These are phyloP conservation scores for Euphonia xanthogaster DNA, from an alignment of 2,797 vertebrate genomes.

Conservation along the genomic window DNA sequence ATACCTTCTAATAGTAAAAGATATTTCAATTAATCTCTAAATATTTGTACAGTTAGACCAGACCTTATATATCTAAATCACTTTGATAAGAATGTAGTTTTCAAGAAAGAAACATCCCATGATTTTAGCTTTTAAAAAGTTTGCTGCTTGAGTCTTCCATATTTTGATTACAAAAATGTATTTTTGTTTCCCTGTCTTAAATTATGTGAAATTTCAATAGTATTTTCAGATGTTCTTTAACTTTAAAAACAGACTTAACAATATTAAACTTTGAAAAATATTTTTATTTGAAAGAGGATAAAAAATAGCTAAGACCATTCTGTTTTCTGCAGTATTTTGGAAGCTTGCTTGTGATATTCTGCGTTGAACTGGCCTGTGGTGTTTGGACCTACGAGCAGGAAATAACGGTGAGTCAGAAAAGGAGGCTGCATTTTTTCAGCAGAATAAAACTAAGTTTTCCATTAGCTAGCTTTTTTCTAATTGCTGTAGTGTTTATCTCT, in stretches of 20 bases:
- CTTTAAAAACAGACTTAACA: background rate
- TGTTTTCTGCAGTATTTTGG: slow-evolving; percentile 88
- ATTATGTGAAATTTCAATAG: background rate
- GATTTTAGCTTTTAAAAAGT: background rate
- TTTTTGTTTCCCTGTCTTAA: background rate
- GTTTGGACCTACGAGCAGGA: slow-evolving; percentile 94
- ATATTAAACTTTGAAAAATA: background rate
- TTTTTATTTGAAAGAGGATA: background rate
- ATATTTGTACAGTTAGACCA: background rate
- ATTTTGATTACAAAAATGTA: background rate
- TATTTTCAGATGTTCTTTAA: background rate
- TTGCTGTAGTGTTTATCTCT: slow-evolving; percentile 28
- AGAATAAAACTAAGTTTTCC: slow-evolving; percentile 2
- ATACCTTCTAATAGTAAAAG: background rate
- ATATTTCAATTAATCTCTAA: background rate
- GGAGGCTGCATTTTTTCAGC: slow-evolving; percentile 5
- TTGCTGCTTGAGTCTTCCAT: background rate
- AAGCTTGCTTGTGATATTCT: slow-evolving; percentile 95
- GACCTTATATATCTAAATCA: background rate
- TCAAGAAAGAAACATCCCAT: background rate
- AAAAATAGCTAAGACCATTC: slow-evolving; percentile 19
- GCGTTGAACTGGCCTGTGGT: slow-evolving; percentile 92
- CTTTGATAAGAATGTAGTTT: background rate
- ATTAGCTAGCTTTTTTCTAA: slow-evolving; percentile 25
- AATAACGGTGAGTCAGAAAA: slow-evolving; percentile 76